These are phyloP conservation scores for Pollimyrus isidori DNA, from an alignment of 2,113 vertebrate species.

Conservation along the genomic window DNA sequence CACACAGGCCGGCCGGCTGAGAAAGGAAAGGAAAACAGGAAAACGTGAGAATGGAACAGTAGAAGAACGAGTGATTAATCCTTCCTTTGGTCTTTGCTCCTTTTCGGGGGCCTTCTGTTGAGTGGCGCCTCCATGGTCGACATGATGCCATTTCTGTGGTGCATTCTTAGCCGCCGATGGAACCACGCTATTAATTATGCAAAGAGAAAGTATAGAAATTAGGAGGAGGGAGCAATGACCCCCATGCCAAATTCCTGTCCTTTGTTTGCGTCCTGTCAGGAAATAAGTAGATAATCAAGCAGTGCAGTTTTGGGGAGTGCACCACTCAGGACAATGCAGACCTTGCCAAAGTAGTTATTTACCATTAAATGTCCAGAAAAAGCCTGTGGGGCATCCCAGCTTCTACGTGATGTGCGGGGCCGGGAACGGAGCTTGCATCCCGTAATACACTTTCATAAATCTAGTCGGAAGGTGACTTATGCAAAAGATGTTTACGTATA, in stretches of 20 bases:
- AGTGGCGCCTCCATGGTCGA: conserved; percentile 35
- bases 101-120: conserved; percentile 44
- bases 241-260: conserved; percentile 53
- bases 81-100: conserved; percentile 45
- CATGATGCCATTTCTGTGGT: conserved; percentile 49
- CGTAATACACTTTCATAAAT: not conserved
- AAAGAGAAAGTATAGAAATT: conserved; percentile 31
- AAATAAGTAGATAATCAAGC: conserved; percentile 55
- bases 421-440: not conserved
- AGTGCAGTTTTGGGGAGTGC: conserved; percentile 26
- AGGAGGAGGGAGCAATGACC: conserved; percentile 31
- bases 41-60: conserved; percentile 50
- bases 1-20: conserved; percentile 34
- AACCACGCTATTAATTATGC: conserved; percentile 60
- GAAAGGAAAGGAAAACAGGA: conserved; percentile 46
- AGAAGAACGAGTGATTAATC: conserved; percentile 58
- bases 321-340: not conserved
- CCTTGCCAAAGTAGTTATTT: not conserved
- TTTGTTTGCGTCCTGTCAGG: conserved; percentile 61
- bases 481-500: conserved; percentile 3
- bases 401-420: not conserved
- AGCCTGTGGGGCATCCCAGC: not conserved
- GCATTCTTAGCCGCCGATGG: conserved; percentile 58
- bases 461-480: not conserved
- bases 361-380: not conserved